Base-by-base conservation (phyloP, 2,113 vertebrate species). In the Lagopus muta region DNA sequence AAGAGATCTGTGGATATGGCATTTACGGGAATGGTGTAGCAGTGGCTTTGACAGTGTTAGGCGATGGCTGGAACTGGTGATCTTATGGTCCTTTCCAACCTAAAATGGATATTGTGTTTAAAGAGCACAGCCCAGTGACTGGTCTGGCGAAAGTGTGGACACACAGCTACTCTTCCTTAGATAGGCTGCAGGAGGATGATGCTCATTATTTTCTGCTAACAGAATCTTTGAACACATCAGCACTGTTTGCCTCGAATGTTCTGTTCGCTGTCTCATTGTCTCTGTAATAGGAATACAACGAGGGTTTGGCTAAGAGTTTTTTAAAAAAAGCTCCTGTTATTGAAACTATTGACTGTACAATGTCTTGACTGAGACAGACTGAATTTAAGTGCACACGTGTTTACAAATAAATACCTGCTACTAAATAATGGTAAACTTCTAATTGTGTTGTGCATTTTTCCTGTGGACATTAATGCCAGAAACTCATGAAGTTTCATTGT, bases 381-480 rank as follows among this genome's bases (percentile, higher is more conserved):
- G 86, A 34, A 88, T 89, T 78, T 64, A 50, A 69, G 13, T 84
- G 55, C 17, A 32, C 9, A 5, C 83, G 9, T 3, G 32, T 80
- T 88, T 85, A 34, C 22, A 77, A 70, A 79, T 11, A 82, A 82
- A 67, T 47, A 25, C 1, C 2, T 9, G 30, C 85, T 88, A 58
- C 36, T 64, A 12, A 78, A 55, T 82, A 6, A 61, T 83, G 19
- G 19, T 72, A 15, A 58, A 79, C 57, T 84, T 76, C 8, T 69
- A 57, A 64, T 36, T 85, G 22, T 54, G 13, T 16, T 47, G 12
- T 1, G 4, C 2, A 24, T 81, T 88, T 89, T 94, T 81, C 25
- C 38, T 55, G 10, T 77, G 77, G 17, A 19, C 30, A 69, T 89
- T 82, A 82, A 85, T 72, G 70, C 76, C 66, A 65, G 43, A 75